Conservation (phyloP, 1,140 invertebrate genomes). For the Metaphire vulgaris region DNA sequence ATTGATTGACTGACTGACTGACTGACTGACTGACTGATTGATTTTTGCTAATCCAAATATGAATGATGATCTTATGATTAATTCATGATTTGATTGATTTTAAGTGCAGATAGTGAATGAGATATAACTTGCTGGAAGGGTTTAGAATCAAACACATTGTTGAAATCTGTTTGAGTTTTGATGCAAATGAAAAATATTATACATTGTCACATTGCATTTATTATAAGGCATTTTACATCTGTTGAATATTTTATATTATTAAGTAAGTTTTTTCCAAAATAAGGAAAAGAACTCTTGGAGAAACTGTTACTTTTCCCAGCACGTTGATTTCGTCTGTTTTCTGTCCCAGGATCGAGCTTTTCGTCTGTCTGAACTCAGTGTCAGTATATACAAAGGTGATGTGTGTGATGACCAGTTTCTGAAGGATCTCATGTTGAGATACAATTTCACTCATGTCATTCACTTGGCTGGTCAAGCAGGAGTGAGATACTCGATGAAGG, state of each 20-base stretch:
- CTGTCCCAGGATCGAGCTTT: constrained; percentile 21
- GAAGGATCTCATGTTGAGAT: background rate
- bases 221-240: background rate
- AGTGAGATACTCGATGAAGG: constrained; percentile 27
- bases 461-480: constrained; percentile 30
- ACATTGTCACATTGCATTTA: background rate
- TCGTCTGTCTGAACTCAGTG: constrained; percentile 15
- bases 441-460: constrained; percentile 25
- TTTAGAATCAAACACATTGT: too few relatives aligned
- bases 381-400: constrained; percentile 23
- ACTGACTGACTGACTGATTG: too few relatives aligned
- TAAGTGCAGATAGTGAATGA: too few relatives aligned
- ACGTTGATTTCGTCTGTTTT: background rate
- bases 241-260: background rate
- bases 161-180: background rate
- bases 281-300: too few relatives aligned
- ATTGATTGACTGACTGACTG: too few relatives aligned
- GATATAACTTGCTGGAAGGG: too few relatives aligned
- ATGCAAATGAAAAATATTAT: background rate
- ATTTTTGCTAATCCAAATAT: too few relatives aligned
- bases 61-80: too few relatives aligned
- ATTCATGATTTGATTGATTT: too few relatives aligned
- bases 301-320: too few relatives aligned
- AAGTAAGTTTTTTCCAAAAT: background rate
- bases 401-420: constrained; percentile 20